A percentile compares a stretch with the other conserved stretches of the same genome.
phyloP scores from a whole-genome alignment of 1,140 invertebrate species.

The Drosophila guanche region DNA sequence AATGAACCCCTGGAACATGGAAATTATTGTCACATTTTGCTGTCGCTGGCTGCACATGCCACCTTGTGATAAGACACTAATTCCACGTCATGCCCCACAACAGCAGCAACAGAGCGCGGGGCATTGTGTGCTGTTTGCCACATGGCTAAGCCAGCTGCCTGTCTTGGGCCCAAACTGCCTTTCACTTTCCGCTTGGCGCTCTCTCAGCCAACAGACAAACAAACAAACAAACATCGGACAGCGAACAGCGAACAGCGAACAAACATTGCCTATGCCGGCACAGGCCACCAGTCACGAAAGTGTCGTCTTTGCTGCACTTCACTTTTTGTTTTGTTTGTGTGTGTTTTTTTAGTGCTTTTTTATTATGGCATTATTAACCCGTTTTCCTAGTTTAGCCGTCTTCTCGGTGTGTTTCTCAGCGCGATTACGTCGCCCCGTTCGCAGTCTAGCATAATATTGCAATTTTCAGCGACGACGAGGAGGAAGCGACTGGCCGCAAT shows the following conservation, averaged over 20 bases:
- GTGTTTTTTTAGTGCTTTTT: conserved; percentile 45
- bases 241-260: conserved; percentile 35
- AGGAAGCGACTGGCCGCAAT: conserved; percentile 49
- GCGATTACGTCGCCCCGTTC: conserved; percentile 49
- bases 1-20: conserved; percentile 23
- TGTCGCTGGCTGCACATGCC: conserved; percentile 8
- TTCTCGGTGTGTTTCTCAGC: conserved; percentile 44
- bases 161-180: conserved; percentile 37
- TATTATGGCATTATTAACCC: conserved; percentile 81
- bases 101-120: conserved; percentile 17
- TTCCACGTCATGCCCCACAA: conserved; percentile 38
- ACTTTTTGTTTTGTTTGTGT: conserved; percentile 5
- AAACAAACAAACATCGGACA: conserved; percentile 54
- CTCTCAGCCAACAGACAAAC: conserved; percentile 31
- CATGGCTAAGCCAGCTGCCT: conserved; percentile 42
- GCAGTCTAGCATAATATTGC: conserved; percentile 70
- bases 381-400: conserved; percentile 69
- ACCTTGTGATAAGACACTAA: conserved; percentile 48
- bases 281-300: conserved; percentile 74
- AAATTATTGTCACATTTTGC: neutral
- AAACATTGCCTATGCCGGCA: conserved; percentile 34
- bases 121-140: conserved; percentile 54
- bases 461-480: conserved; percentile 49
- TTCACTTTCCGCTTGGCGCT: conserved; percentile 67
- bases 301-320: conserved; percentile 66